Base-by-base conservation (phyloP, 2,113 vertebrate genomes). In the Tympanuchus pallidicinctus region DNA sequence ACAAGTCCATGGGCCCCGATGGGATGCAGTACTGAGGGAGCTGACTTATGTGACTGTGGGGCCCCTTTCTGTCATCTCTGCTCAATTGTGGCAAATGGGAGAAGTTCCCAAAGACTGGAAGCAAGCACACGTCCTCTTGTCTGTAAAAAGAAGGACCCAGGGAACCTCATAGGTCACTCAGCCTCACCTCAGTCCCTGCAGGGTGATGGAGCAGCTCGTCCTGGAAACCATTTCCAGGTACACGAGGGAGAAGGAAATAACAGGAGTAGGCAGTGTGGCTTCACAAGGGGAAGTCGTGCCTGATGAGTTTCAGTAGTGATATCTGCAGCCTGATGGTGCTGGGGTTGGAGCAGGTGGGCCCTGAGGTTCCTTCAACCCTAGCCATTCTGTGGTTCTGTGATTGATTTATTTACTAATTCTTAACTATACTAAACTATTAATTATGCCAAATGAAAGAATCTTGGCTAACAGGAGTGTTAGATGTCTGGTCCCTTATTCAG, bases 401-500 rank as follows among this genome's bases (percentile, higher is more conserved):
- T 88, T 32, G 52, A 27, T 27, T 52, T 13, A 57, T 57, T 57
- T 57, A 18, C 30, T 32, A 57, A 32, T 57, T 32, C 69, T 88
- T 59, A 50, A 56, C 59, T 94, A 59, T 43, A 56, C 4, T 13
- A 28, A 93, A 50, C 73, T 81, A 36, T 88, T 82, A 82, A 89
- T 92, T 85, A 76, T 28, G 38, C 40, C 70, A 59, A 45, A 65
- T 89, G 91, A 88, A 95, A 91, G 78, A 70, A 67, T 82, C 82
- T 74, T 89, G 92, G 89, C 89, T 91, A 27, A 8, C 40, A 59
- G 72, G 69, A 80, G 34, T 21, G 42, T 42, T 59, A 63, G 87
- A 82, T 86, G 91, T 64, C 87, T 74, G 87, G 60, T 78, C 84
- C 85, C 72, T 88, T 67, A 52, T 78, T 96, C 70, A 92, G 78